phyloP scores from a whole-genome alignment of 2,797 vertebrate species.

The Poeciliopsis infans region DNA sequence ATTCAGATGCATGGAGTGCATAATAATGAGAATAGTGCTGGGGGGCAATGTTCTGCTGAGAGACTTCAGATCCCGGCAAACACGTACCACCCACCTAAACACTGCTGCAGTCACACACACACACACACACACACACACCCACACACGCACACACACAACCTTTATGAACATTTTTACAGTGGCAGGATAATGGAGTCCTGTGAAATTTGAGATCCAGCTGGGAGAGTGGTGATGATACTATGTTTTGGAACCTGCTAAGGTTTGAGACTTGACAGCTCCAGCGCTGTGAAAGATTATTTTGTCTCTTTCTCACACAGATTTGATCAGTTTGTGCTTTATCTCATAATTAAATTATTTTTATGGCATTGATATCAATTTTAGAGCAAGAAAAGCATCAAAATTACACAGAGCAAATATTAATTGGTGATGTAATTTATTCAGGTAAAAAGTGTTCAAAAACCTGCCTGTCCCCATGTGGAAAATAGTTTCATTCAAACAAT shows the following conservation, averaged over 20 bases:
- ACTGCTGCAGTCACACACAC: background rate
- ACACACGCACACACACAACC: background rate
- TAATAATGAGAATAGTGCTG: background rate
- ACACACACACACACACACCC: background rate
- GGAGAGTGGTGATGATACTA: background rate
- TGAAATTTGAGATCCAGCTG: background rate
- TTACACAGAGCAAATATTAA: background rate
- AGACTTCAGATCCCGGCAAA: background rate
- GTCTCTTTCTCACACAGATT: background rate
- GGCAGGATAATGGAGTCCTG: background rate
- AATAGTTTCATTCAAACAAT: too few species aligned
- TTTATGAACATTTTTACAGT: background rate
- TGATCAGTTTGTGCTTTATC: background rate
- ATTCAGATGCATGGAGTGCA: background rate
- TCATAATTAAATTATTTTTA: background rate
- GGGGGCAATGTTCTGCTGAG: background rate
- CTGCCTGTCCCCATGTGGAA: background rate
- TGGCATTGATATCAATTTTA: background rate
- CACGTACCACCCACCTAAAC: constrained; percentile 4
- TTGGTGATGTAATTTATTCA: background rate
- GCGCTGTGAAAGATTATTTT: background rate
- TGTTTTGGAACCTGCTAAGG: background rate
- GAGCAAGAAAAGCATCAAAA: background rate
- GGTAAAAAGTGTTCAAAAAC: background rate
- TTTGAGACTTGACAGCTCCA: background rate